Conservation (phyloP, 2,888 invertebrate species). For the Torymus aiolomorphi region DNA sequence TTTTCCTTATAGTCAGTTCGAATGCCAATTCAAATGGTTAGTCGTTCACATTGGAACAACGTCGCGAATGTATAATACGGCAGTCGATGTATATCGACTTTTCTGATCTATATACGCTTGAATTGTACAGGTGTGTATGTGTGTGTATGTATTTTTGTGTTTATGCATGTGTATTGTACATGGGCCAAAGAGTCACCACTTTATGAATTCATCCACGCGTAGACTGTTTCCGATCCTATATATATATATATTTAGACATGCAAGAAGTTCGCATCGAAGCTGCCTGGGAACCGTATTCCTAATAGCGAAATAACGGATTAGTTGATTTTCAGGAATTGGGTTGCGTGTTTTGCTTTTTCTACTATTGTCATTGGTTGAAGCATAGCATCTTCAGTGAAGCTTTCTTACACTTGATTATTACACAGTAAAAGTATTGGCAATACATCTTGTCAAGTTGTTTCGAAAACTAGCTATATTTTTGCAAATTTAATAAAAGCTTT, state of each 20-base stretch:
- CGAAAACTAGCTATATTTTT: background rate
- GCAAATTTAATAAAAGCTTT: too few species aligned
- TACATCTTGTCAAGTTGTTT: background rate
- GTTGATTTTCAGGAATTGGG: background rate
- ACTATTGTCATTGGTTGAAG: slow-evolving; percentile 34
- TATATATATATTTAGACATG: too few species aligned
- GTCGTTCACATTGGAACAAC: too few species aligned
- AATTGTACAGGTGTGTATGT: background rate
- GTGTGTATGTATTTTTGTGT: background rate
- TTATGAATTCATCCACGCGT: background rate
- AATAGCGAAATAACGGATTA: too few species aligned
- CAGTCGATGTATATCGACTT: too few species aligned
- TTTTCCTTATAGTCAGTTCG: too few species aligned
- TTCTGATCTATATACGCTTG: too few species aligned
- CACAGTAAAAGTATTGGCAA: too few species aligned
- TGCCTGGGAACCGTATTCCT: too few species aligned
- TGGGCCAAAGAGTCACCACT: background rate
- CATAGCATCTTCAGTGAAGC: slow-evolving; percentile 7
- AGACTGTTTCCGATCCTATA: slow-evolving; percentile 19
- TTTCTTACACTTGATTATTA: background rate
- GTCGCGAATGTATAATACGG: too few species aligned
- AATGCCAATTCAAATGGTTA: too few species aligned
- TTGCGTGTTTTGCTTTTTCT: background rate
- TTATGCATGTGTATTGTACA: background rate
- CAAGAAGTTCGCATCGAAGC: too few species aligned